phyloP scores from a whole-genome alignment of 2,888 invertebrate genomes.

The Liopterus haemorrhoidalis region DNA sequence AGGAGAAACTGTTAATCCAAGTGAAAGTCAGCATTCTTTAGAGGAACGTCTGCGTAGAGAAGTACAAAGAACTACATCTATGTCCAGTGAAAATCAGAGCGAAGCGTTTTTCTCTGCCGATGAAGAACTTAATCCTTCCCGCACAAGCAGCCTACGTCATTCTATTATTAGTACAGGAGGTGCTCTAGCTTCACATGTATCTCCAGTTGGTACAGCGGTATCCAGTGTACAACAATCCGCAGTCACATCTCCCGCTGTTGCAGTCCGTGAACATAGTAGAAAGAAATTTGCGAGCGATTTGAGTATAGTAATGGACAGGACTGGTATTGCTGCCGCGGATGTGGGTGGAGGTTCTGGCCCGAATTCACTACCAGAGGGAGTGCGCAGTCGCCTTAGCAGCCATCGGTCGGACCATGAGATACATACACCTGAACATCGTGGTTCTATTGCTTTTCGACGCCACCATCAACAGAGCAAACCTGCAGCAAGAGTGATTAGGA shows the following conservation, averaged over 20 bases:
- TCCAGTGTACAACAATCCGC: too few species aligned
- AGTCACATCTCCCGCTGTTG: too few species aligned
- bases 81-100: constrained; percentile 84
- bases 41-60: constrained; percentile 55
- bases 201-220: too few species aligned
- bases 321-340: constrained; percentile 17
- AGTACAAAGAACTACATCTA: constrained; percentile 76
- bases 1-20: constrained; percentile 48
- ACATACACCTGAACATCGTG: constrained; percentile 56
- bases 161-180: constrained; percentile 58
- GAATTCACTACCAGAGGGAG: constrained; percentile 39
- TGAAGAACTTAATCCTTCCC: constrained; percentile 68
- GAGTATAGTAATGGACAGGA: constrained; percentile 48
- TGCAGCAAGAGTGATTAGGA: too few species aligned
- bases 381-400: constrained; percentile 45
- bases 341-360: constrained; percentile 37
- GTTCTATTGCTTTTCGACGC: constrained; percentile 36
- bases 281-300: constrained; percentile 56
- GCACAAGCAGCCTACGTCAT: constrained; percentile 63
- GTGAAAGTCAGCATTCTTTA: constrained; percentile 64
- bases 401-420: constrained; percentile 60
- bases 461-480: too few species aligned
- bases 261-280: too few species aligned
- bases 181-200: constrained; percentile 39
- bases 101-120: constrained; percentile 92